Evolutionary conservation across 2,797 vertebrate genomes (phyloP).

Genomic region (Anguilla obscura): DNA sequence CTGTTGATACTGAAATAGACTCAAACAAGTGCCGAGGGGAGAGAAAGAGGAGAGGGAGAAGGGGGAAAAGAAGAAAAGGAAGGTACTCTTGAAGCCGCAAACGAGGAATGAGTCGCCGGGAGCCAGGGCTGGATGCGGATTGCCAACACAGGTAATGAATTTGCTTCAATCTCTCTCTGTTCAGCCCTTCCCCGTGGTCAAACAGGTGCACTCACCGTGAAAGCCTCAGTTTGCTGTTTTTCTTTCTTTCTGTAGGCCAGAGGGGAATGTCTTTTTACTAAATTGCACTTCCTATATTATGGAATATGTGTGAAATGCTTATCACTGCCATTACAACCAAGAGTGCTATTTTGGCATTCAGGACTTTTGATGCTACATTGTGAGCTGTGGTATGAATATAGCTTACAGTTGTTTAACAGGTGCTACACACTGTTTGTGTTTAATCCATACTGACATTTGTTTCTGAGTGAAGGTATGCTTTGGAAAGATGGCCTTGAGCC

Average conservation of each 20-base stretch:
- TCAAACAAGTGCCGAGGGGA: conserved; percentile 37
- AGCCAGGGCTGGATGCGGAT: conserved; percentile 29
- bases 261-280: conserved; percentile 21
- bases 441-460: neutral
- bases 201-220: conserved; percentile 23
- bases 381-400: neutral
- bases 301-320: neutral
- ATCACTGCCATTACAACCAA: neutral
- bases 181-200: neutral
- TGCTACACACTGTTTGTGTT: conserved; percentile 13
- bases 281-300: conserved; percentile 5
- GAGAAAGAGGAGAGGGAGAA: neutral
- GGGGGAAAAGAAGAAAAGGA: conserved; percentile 15
- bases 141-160: conserved; percentile 37
- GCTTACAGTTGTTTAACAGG: conserved; percentile 27
- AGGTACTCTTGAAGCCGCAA: conserved; percentile 18
- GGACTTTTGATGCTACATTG: too few species aligned
- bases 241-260: neutral
- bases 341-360: neutral
- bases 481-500: neutral
- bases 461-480: neutral
- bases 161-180: conserved; percentile 18
- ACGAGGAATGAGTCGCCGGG: conserved; percentile 30
- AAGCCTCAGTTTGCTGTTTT: neutral
- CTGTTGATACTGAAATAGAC: conserved; percentile 35